phyloP scores from a whole-genome alignment of 2,113 vertebrate genomes.

The Chauna torquata region DNA sequence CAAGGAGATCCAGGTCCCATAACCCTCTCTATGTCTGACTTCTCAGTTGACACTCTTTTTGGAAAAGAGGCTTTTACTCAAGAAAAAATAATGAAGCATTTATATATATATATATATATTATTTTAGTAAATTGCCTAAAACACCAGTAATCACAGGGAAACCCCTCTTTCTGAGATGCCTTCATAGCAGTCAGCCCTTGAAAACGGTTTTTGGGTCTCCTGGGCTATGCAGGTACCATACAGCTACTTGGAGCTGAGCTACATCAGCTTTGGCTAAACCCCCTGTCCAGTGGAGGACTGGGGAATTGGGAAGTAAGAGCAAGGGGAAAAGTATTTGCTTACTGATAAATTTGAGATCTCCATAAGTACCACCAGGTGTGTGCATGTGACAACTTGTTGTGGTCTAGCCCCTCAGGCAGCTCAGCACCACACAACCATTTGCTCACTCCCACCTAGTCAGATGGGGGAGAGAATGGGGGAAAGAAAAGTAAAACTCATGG shows the following conservation, averaged over 20 bases:
- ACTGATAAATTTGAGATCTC: neutral
- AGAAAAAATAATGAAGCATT: neutral
- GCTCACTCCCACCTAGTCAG: too few relatives aligned
- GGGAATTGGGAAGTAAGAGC: neutral
- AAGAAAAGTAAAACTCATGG: too few relatives aligned
- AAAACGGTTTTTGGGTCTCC: neutral
- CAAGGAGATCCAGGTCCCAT: neutral
- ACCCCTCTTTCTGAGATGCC: neutral
- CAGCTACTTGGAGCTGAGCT: neutral
- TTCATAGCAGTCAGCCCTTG: neutral
- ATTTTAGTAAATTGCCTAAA: neutral
- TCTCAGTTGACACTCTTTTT: neutral
- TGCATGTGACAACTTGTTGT: neutral
- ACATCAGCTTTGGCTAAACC: neutral
- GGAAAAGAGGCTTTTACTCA: neutral
- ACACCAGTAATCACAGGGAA: neutral
- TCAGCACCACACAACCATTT: too few relatives aligned
- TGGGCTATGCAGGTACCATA: neutral
- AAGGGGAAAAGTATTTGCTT: neutral
- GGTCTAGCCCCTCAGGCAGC: neutral
- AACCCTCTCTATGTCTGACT: neutral
- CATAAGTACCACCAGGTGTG: neutral
- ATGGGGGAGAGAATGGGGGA: too few relatives aligned
- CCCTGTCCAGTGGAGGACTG: fast-evolving
- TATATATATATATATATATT: too few relatives aligned